phyloP scores from a whole-genome alignment of 2,797 vertebrate genomes.

The Odontamblyopus rebecca region DNA sequence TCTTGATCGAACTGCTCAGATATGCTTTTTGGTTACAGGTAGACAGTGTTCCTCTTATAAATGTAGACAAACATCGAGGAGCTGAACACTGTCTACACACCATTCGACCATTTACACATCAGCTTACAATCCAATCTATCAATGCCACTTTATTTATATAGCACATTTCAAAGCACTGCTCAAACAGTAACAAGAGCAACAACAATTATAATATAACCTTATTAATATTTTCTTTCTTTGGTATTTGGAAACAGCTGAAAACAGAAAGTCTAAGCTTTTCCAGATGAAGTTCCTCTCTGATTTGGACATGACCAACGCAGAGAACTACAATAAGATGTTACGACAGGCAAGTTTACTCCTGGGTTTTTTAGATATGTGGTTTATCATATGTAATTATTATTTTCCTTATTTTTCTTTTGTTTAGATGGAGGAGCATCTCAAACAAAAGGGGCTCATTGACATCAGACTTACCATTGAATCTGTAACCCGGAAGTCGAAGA shows the following conservation, averaged over 20 bases:
- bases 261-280: neutral
- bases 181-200: too few relatives aligned
- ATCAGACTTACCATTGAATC: neutral
- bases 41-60: too few relatives aligned
- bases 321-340: neutral
- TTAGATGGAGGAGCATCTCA: neutral
- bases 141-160: too few relatives aligned
- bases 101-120: too few relatives aligned
- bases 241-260: neutral
- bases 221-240: neutral
- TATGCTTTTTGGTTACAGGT: too few relatives aligned
- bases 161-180: too few relatives aligned
- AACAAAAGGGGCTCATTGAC: neutral
- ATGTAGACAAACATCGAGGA: too few relatives aligned
- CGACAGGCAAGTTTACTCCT: neutral
- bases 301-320: slow-evolving; percentile 1
- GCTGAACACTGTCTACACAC: too few relatives aligned
- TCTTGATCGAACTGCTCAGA: too few relatives aligned
- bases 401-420: neutral
- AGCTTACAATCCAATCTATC: too few relatives aligned
- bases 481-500: neutral
- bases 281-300: neutral
- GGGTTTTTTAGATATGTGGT: neutral
- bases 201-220: neutral
- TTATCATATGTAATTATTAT: neutral